Evolutionary conservation across 2,113 vertebrate species (phyloP).

Genomic region (Hemiprocne comata): DNA sequence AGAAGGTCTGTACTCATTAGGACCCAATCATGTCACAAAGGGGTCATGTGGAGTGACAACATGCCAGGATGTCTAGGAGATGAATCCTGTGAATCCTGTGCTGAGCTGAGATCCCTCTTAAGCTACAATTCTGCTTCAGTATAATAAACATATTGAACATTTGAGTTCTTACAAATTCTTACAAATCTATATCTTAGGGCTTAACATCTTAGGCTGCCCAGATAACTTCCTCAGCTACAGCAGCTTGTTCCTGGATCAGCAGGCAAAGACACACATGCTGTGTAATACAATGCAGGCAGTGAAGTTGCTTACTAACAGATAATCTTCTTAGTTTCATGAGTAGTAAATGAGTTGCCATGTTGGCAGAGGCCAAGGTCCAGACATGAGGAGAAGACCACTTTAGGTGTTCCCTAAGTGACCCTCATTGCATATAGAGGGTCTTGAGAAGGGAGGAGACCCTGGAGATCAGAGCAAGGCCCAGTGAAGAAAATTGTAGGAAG

Average conservation of each 20-base stretch:
- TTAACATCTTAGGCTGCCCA: constrained; percentile 1
- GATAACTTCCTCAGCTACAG: background rate
- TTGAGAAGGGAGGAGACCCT: background rate
- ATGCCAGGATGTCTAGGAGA: background rate
- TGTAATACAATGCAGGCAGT: background rate
- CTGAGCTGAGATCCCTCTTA: background rate
- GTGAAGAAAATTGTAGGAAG: background rate
- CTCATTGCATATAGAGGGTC: background rate
- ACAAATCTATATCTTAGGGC: background rate
- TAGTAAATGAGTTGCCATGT: background rate
- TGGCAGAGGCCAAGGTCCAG: background rate
- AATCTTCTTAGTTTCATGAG: constrained; percentile 17
- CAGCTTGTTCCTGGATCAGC: constrained; percentile 26
- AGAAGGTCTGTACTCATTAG: background rate
- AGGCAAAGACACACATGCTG: background rate
- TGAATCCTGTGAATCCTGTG: background rate
- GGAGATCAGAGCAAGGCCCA: background rate
- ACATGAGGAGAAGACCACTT: background rate
- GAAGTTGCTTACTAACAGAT: background rate
- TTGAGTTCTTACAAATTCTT: background rate
- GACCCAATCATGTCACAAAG: background rate
- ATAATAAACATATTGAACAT: background rate
- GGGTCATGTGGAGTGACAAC: background rate
- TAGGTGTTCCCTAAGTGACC: background rate
- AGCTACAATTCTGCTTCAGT: background rate